These are phyloP conservation scores for Dastarcus helophoroides DNA, from an alignment of 2,888 invertebrate species.

Conservation along the genomic window DNA sequence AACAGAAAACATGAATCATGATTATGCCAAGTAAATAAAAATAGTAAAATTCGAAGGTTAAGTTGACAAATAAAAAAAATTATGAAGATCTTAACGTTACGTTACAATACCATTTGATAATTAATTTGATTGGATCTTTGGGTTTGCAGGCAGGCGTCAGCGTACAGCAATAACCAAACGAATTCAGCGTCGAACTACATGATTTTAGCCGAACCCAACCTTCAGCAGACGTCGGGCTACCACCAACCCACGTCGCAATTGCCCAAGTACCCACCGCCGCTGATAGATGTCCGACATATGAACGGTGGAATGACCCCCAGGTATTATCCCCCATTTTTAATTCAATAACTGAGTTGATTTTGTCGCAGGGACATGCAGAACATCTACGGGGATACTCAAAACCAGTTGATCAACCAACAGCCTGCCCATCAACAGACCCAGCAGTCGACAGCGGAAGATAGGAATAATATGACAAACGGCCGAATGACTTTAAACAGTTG, in stretches of 20 bases:
- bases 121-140: too few species aligned
- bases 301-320: slow-evolving; percentile 30
- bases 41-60: too few species aligned
- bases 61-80: too few species aligned
- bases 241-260: slow-evolving; percentile 33
- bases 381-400: slow-evolving; percentile 24
- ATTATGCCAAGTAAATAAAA: too few species aligned
- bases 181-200: slow-evolving; percentile 31
- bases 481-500: slow-evolving; percentile 29
- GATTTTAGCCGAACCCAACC: slow-evolving; percentile 34
- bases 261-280: slow-evolving; percentile 44
- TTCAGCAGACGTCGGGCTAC: slow-evolving; percentile 31
- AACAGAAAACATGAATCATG: too few species aligned
- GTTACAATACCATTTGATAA: too few species aligned
- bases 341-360: slow-evolving; percentile 3
- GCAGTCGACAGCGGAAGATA: slow-evolving; percentile 25
- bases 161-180: slow-evolving; percentile 34
- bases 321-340: slow-evolving; percentile 19
- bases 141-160: slow-evolving; percentile 38
- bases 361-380: slow-evolving; percentile 21
- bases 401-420: slow-evolving; percentile 31
- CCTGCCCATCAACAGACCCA: slow-evolving; percentile 35
- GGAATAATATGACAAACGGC: slow-evolving; percentile 11
- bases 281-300: slow-evolving; percentile 40
- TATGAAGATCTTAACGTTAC: too few species aligned